Percentiles rank a stretch among this genome's conserved stretches.
phyloP scores from a whole-genome alignment of 2,888 invertebrate genomes.

The Meteorus cinctellus region DNA sequence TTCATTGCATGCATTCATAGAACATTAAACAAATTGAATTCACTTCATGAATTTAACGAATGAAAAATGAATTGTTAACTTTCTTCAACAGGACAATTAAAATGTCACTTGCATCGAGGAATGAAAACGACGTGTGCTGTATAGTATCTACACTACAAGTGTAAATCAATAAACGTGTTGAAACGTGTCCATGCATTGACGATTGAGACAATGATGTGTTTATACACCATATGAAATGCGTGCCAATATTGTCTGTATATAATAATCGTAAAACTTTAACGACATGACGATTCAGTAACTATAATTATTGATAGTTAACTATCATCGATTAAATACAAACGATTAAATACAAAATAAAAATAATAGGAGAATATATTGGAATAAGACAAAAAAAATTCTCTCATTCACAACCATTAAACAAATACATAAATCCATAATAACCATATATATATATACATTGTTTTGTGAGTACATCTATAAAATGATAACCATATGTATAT shows the following conservation, averaged over 20 bases:
- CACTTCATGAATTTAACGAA: conserved; percentile 12
- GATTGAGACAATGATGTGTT: conserved; percentile 1
- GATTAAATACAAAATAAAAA: too few species aligned
- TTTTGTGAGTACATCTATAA: neutral
- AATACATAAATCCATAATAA: conserved; percentile 3
- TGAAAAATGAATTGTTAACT: conserved; percentile 31
- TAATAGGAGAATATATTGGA: too few species aligned
- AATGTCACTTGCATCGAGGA: neutral
- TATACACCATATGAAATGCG: neutral
- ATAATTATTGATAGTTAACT: neutral
- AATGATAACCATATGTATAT: neutral
- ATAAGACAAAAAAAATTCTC: neutral
- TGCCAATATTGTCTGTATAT: neutral
- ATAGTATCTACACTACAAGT: neutral
- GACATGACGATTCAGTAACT: neutral
- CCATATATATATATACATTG: neutral
- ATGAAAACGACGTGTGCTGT: neutral
- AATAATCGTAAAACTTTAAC: neutral
- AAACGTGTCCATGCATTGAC: neutral
- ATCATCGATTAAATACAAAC: too few species aligned
- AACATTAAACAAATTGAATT: conserved; percentile 20
- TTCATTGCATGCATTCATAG: neutral
- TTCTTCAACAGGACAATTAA: conserved; percentile 9
- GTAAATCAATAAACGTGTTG: neutral
- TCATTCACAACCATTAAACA: neutral